Conservation (phyloP, 2,888 invertebrate genomes). For the Tenthredo mesomela region DNA sequence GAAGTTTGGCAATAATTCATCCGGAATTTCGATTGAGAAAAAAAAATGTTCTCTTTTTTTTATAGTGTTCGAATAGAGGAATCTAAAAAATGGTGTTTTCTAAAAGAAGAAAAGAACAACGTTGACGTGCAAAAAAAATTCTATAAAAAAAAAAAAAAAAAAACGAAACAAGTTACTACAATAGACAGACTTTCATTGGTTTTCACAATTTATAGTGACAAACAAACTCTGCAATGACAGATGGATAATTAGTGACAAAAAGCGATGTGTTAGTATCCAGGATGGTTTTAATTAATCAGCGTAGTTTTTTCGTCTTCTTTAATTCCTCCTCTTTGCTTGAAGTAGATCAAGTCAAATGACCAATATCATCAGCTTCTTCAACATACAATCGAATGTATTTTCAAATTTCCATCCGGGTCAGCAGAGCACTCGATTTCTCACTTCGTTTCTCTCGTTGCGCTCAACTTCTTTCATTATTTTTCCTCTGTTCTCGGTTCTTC, state of each 20-base stretch:
- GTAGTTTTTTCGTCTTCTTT: neutral
- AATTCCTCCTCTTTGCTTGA: neutral
- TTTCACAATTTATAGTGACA: conserved; percentile 5
- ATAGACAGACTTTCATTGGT: neutral
- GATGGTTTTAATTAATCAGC: conserved; percentile 17
- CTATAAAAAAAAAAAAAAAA: neutral
- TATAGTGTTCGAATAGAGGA: neutral
- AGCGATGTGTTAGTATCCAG: conserved; percentile 29
- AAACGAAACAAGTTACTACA: neutral
- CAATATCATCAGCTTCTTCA: neutral
- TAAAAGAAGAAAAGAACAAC: neutral
- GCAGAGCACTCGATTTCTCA: neutral
- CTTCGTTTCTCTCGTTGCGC: neutral
- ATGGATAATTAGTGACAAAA: conserved; percentile 15
- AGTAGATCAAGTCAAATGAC: conserved; percentile 1
- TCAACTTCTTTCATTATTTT: neutral
- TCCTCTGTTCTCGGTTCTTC: neutral
- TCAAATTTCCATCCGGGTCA: neutral
- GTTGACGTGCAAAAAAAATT: neutral
- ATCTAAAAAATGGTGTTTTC: neutral
- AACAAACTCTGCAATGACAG: conserved; percentile 18
- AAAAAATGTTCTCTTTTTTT: neutral
- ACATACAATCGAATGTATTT: neutral
- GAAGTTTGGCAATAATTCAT: neutral
- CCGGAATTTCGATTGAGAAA: neutral